Conservation (phyloP, 2,888 invertebrate genomes). For the Dasypolia templi region DNA sequence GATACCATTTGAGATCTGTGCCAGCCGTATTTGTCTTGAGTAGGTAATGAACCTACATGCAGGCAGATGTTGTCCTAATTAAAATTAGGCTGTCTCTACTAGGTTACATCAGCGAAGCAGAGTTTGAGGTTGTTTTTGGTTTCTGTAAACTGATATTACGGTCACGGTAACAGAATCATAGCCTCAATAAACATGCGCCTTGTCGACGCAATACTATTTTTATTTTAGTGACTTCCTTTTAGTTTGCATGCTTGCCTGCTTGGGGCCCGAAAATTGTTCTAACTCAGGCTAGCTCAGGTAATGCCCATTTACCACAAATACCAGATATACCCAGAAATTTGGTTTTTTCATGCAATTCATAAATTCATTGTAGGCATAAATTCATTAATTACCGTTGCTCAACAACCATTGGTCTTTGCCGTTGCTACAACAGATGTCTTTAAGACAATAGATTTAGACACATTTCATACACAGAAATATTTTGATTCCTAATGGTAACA, state of each 20-base stretch:
- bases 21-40: not conserved
- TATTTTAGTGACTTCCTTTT: conserved; percentile 4
- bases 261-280: not conserved
- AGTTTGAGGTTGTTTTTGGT: conserved; percentile 20
- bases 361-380: not conserved
- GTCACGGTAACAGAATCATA: not conserved
- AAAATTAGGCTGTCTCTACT: conserved; percentile 15
- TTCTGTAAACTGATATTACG: conserved; percentile 19
- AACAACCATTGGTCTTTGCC: too few relatives aligned
- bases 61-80: conserved; percentile 12
- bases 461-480: not conserved
- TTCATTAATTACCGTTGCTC: too few relatives aligned
- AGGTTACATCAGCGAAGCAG: not conserved
- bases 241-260: not conserved
- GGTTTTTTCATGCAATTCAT: not conserved
- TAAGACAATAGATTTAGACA: not conserved
- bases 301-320: not conserved
- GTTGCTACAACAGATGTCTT: not conserved
- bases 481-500: not conserved
- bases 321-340: not conserved
- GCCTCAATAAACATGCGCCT: conserved; percentile 13
- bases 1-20: conserved; percentile 1
- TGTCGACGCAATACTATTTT: not conserved
- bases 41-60: not conserved
- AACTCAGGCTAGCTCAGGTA: not conserved